Evolutionary conservation across 2,113 vertebrate genomes (phyloP), one percentile per base, ranked within the genome.

Genomic region (Erythrocebus patas): DNA sequence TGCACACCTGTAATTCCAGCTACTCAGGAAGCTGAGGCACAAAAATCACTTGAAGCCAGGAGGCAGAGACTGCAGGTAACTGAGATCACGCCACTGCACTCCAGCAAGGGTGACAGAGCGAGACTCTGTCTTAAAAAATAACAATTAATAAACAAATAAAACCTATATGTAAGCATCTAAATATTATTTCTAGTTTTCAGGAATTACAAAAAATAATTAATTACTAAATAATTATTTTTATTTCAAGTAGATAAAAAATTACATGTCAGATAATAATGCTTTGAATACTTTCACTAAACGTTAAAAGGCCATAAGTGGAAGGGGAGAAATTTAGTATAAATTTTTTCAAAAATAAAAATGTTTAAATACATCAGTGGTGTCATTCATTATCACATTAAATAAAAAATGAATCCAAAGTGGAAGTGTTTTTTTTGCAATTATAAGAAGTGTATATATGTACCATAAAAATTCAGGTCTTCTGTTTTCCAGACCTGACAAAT

Each of bases 311-410:
- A 20, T 78, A 95, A 78, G 18, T 86, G 8, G 38, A 78, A 91
- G 81, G 72, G 22, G 27, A 88, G 13, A 83, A 17, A 87, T 80
- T 70, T 91, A 57, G 18, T 30, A 96, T 70, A 68, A 55, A 89
- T 64, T 81, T 59, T 93, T 95, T 45, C 79, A 95, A 43, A 96
- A 96, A 84, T 79, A 91, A 96, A 91, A 92, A 82, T 70, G 57
- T 81, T n/a, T 61, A 81, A 96, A 92, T 66, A 82, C 3, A 92
- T 45, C 32, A 70, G 23, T 72, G 45, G 2, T 66, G 10, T 73
- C 68, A 89, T 89, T 96, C 55, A 78, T 5, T 52, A 72, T 78
- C 40, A 89, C 43, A 95, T 25, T 95, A 94, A 93, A 90, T 86
- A n/a, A 75, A 76, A 89, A 80, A 96, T 8, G 2, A 80, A 85